Evolutionary conservation across 2,113 vertebrate genomes (phyloP), one percentile per base, ranked within the genome.

Genomic region (Rhineura floridana): DNA sequence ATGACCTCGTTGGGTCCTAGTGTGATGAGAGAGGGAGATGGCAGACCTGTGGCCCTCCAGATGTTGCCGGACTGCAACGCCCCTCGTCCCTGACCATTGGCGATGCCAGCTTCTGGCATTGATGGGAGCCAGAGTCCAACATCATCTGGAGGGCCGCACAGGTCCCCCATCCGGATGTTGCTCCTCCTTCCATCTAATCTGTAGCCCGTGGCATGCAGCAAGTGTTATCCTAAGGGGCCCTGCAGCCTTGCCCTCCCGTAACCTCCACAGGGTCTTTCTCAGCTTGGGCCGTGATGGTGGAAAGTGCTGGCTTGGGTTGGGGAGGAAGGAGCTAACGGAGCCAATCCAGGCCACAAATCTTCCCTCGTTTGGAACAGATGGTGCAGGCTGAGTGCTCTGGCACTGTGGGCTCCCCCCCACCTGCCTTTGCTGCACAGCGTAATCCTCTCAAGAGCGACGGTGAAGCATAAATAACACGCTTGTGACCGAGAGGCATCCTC

Each of bases 281-380:
- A 3, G 1, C 81, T 13, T 39, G 1, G 81, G 6, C 5, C 50
- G 19, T 13, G 9, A n/a, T 79, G n/a, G n/a, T 2, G 30, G 76
- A 36, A 0, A 48, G 36, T 23, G 28, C 36, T 69, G 19, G 12
- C 55, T 42, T 78, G 89, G 19, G 48, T 28, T 0, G 10, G 19
- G 25, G 9, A 70, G 76, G 23, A 48, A 21, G 88, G 23, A 52
- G 55, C 52, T 39, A 48, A n/a, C n/a, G 84, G 89, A 90, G 93
- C 92, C 94, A 88, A 93, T 91, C 93, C 92, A 90, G 90, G 91
- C 94, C 95, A 95, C 95, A 96, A 96, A 96, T 96, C 95, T 93
- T 90, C 86, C 87, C 95, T 95, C 91, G 95, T 95, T 94, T 94
- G 94, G 92, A 96, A 94, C 95, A 96, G 95, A 95, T 95, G 95